Conservation (phyloP, 2,888 invertebrate genomes). For the Caenorhabditis drosophilae region DNA sequence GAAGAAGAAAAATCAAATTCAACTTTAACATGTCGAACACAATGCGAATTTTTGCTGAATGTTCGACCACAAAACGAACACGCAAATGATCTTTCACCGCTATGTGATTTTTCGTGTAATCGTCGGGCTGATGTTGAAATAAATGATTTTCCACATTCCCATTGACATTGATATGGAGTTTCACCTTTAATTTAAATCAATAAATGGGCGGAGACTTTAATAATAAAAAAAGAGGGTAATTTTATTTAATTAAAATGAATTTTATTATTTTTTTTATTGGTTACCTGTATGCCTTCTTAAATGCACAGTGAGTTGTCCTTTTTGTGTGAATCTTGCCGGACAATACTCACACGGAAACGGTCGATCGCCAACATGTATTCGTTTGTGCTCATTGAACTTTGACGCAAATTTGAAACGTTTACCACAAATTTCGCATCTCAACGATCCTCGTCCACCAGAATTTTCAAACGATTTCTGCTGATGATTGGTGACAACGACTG, state of each 20-base stretch:
- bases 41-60: constrained; percentile 47
- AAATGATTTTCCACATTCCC: constrained; percentile 60
- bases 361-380: constrained; percentile 17
- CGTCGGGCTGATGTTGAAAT: constrained; percentile 50
- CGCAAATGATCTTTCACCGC: constrained; percentile 39
- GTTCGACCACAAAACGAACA: constrained; percentile 40
- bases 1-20: too few relatives aligned
- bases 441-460: not conserved
- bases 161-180: constrained; percentile 51
- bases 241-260: not conserved
- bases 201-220: too few relatives aligned
- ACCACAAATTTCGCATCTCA: constrained; percentile 7
- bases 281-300: constrained; percentile 40
- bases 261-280: not conserved
- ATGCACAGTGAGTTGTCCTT: constrained; percentile 45
- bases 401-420: constrained; percentile 19
- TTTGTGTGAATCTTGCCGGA: constrained; percentile 34
- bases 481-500: not conserved
- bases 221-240: too few relatives aligned
- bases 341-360: constrained; percentile 24
- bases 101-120: constrained; percentile 54
- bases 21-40: constrained; percentile 41
- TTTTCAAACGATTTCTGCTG: too few relatives aligned
- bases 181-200: constrained; percentile 39
- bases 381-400: constrained; percentile 26